These are phyloP conservation scores for Brienomyrus brachyistius DNA, from an alignment of 2,113 vertebrate genomes.

Conservation along the genomic window DNA sequence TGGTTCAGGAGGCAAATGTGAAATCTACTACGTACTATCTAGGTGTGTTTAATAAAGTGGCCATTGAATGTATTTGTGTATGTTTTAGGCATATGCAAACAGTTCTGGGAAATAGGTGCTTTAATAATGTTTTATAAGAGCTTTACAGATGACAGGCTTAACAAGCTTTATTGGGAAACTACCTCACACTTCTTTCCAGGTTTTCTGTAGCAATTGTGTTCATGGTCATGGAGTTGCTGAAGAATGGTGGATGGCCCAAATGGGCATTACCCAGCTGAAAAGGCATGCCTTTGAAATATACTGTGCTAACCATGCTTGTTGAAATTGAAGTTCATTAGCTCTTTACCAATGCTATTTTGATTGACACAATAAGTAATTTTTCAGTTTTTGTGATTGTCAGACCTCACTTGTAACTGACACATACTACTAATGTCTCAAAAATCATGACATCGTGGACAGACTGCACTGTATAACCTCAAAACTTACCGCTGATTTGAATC, in stretches of 20 bases:
- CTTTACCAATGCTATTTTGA: neutral
- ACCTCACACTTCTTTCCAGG: neutral
- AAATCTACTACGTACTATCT: neutral
- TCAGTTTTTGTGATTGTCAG: neutral
- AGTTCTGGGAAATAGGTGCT: neutral
- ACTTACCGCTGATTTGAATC: neutral
- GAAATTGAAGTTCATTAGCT: neutral
- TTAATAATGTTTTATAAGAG: neutral
- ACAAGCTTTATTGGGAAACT: neutral
- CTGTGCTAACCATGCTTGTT: neutral
- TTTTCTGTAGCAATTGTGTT: neutral
- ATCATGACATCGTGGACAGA: neutral
- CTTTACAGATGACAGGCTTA: neutral
- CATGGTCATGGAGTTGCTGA: neutral
- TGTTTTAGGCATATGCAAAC: neutral
- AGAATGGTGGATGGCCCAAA: neutral
- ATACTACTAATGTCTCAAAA: neutral
- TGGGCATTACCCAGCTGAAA: neutral
- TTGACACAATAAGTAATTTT: neutral
- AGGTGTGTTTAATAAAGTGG: neutral
- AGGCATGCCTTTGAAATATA: neutral
- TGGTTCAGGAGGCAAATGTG: neutral
- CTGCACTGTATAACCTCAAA: neutral
- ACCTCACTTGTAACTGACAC: neutral
- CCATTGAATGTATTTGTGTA: neutral